Base-by-base conservation (phyloP, 1,140 invertebrate genomes). In the Uloborus diversus region DNA sequence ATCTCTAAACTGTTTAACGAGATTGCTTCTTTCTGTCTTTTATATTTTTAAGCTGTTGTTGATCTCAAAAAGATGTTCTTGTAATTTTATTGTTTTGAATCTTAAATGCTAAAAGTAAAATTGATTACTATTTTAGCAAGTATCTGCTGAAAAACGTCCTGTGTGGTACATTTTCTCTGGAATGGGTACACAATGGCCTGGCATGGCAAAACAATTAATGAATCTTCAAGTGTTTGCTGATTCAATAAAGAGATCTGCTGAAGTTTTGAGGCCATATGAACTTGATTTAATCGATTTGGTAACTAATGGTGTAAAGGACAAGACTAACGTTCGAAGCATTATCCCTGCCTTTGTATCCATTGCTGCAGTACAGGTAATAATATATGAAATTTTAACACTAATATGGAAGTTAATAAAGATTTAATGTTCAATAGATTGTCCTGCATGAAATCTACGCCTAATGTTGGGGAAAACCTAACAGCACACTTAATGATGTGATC, bases 101-200 rank as follows among this genome's bases (percentile, higher is more conserved):
- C n/a, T n/a, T n/a, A n/a, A n/a, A n/a, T n/a, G n/a, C n/a, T n/a
- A n/a, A n/a, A n/a, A n/a, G n/a, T n/a, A n/a, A n/a, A n/a, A n/a
- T n/a, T n/a, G n/a, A n/a, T n/a, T n/a, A n/a, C n/a, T n/a, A n/a
- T 73, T 79, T 4, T 25, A 81, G 80, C 37, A 65, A 70, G 13
- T 35, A 13, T n/a, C 37, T 17, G 11, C 81, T 65, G 87, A 86
- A 49, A 84, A 84, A 28, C 90, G 94, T 30, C 96, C 96, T 1
- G 87, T 99, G 28, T 99, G 96, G 94, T 98, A 91, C 86, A 89
- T 99, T 42, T 99, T 97, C 87, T 94, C 96, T 59, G 97, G 97
- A 37, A 98, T 99, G 96, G 97, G 97, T 13, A 92, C 93, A 42
- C 97, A 99, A 88, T 99, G 96, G 96, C 88, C 92, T 56, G 95